These are phyloP conservation scores for Pseudoatta argentina DNA, from an alignment of 1,140 invertebrate species.

Conservation along the genomic window DNA sequence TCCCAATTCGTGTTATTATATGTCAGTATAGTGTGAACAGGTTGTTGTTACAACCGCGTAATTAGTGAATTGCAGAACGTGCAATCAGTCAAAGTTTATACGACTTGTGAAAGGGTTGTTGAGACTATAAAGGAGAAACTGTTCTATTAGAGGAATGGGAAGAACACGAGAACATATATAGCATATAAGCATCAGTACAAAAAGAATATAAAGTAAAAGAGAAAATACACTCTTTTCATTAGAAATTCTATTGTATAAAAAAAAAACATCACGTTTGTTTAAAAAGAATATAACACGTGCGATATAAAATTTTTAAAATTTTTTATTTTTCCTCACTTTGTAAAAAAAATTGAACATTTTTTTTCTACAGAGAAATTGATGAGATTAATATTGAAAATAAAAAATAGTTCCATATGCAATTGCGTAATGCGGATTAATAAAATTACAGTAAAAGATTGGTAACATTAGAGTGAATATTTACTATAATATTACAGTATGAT, in stretches of 20 bases:
- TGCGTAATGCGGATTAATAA: conserved; percentile 3
- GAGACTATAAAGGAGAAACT: neutral
- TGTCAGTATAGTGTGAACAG: conserved; percentile 33
- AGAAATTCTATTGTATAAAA: neutral
- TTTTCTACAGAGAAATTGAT: neutral
- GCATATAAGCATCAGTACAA: neutral
- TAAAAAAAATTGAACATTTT: neutral
- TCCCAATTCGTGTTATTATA: conserved; percentile 53
- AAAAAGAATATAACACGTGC: neutral
- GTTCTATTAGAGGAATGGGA: neutral
- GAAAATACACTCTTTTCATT: neutral
- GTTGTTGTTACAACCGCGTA: conserved; percentile 47
- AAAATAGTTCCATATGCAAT: neutral
- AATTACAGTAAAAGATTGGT: neutral
- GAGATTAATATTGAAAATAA: neutral
- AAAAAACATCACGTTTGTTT: neutral
- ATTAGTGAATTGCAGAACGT: conserved; percentile 61
- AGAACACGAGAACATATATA: neutral
- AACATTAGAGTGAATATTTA: conserved; percentile 10
- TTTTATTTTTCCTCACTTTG: neutral
- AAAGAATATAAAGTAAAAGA: neutral
- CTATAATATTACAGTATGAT: neutral
- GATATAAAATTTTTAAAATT: neutral
- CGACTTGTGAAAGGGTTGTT: conserved; percentile 11
- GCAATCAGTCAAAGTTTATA: conserved; percentile 19